These are phyloP conservation scores for Drosophila demipolita DNA, from an alignment of 2,888 invertebrate species.

Conservation along the genomic window DNA sequence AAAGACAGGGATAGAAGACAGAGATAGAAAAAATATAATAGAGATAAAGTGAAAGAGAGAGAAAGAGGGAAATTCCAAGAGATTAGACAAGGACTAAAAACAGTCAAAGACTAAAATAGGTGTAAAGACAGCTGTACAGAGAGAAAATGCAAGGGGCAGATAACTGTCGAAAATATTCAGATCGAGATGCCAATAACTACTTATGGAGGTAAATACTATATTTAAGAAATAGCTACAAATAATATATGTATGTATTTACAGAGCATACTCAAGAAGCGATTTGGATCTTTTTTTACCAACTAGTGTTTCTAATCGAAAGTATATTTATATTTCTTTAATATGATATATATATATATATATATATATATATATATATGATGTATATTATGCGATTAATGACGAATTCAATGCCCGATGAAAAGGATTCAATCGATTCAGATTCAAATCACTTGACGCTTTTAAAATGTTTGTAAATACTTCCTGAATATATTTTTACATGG, in stretches of 20 bases:
- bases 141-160: not conserved
- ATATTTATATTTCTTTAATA: not conserved
- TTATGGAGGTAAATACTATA: not conserved
- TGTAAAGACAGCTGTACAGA: not conserved
- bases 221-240: not conserved
- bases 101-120: not conserved
- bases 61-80: conserved; percentile 1
- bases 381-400: not conserved
- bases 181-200: not conserved
- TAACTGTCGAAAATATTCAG: not conserved
- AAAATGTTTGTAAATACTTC: not conserved
- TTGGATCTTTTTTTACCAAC: not conserved
- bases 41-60: conserved; percentile 3
- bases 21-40: not conserved
- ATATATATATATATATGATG: too few relatives aligned
- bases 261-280: not conserved
- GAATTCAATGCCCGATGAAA: not conserved
- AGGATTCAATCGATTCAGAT: not conserved
- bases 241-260: not conserved
- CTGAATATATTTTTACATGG: not conserved
- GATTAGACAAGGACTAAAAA: not conserved
- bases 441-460: not conserved
- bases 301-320: not conserved
- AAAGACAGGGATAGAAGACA: not conserved
- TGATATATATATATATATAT: too few relatives aligned